A percentile compares a stretch with the other conserved stretches of the same genome.
Evolutionary conservation across 2,888 invertebrate species (phyloP).

Genomic region (Lutraria lutraria): DNA sequence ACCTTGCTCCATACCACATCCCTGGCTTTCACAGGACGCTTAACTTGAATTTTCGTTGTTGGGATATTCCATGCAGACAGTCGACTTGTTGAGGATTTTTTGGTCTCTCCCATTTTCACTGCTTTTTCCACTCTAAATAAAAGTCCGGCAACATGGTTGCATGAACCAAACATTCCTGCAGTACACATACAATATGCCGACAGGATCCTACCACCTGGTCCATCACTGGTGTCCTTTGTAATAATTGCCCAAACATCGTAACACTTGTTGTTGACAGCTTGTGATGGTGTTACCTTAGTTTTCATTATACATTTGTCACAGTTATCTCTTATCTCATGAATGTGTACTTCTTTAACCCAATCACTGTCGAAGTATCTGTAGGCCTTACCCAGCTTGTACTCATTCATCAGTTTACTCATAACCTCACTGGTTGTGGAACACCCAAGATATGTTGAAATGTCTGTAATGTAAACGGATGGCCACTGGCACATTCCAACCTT

Average conservation of each 20-base stretch:
- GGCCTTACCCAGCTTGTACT: constrained; percentile 64
- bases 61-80: constrained; percentile 46
- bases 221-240: constrained; percentile 30
- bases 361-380: constrained; percentile 53
- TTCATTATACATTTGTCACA: constrained; percentile 21
- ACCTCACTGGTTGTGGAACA: constrained; percentile 42
- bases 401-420: constrained; percentile 50
- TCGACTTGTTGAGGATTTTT: constrained; percentile 28
- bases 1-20: constrained; percentile 33
- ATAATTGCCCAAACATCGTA: constrained; percentile 59
- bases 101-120: constrained; percentile 46
- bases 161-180: constrained; percentile 55
- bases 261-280: constrained; percentile 44
- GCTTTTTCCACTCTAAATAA: constrained; percentile 49
- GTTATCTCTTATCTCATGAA: constrained; percentile 39
- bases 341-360: constrained; percentile 60
- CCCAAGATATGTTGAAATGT: constrained; percentile 57
- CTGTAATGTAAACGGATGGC: constrained; percentile 62
- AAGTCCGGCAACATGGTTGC: constrained; percentile 51
- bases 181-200: constrained; percentile 57
- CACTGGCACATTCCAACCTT: constrained; percentile 49
- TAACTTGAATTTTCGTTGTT: constrained; percentile 22
- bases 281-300: constrained; percentile 57
- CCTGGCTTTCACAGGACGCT: constrained; percentile 6
- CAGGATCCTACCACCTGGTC: constrained; percentile 12